Percentiles rank a stretch among this genome's conserved stretches.
phyloP scores from a whole-genome alignment of 1,140 invertebrate species.

The Mamestra configurata region DNA sequence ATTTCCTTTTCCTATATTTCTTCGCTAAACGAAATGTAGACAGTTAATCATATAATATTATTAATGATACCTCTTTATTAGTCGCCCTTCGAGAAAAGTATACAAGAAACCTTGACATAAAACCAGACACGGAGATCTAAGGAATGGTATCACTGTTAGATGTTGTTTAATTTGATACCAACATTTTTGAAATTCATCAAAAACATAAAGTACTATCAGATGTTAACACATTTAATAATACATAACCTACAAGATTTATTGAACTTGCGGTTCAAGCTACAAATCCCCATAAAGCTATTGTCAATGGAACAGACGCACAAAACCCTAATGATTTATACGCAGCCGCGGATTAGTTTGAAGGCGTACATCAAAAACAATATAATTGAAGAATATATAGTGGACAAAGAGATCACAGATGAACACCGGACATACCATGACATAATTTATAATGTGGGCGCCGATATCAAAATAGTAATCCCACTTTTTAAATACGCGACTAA shows the following conservation, averaged over 20 bases:
- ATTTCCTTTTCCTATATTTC: constrained; percentile 51
- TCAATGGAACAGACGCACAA: constrained; percentile 57
- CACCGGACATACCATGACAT: constrained; percentile 83
- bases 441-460: constrained; percentile 80
- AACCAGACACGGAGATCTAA: not conserved
- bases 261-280: constrained; percentile 13
- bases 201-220: constrained; percentile 7
- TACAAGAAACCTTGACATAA: not conserved
- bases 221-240: constrained; percentile 27
- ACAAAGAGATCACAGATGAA: constrained; percentile 80
- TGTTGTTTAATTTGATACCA: not conserved
- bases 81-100: constrained; percentile 9
- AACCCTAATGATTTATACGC: constrained; percentile 63
- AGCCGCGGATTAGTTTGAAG: constrained; percentile 66
- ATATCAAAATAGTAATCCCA: constrained; percentile 81
- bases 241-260: constrained; percentile 53
- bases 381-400: constrained; percentile 68
- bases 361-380: constrained; percentile 74
- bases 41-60: constrained; percentile 40
- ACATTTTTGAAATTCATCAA: constrained; percentile 22
- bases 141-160: constrained; percentile 15
- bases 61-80: constrained; percentile 40
- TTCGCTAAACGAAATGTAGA: constrained; percentile 10
- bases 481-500: constrained; percentile 54
- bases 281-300: constrained; percentile 73